Conservation (phyloP, 2,797 vertebrate genomes). For the Triplophysa bombifrons region DNA sequence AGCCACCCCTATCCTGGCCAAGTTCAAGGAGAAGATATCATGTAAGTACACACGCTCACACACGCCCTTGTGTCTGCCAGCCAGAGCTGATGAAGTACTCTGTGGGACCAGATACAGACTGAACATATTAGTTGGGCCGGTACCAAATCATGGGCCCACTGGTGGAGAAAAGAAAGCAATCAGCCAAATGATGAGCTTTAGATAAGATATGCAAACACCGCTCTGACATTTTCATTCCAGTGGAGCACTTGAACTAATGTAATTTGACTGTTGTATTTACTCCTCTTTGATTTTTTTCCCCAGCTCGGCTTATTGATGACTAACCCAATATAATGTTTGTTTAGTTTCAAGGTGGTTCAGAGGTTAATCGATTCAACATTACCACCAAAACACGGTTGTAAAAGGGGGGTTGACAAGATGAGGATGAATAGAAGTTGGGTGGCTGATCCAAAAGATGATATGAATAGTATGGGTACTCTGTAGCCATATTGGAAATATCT, state of each 20-base stretch:
- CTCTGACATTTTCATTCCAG: constrained; percentile 54
- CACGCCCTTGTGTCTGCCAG: constrained; percentile 19
- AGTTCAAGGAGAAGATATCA: constrained; percentile 83
- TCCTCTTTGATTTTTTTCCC: constrained; percentile 73
- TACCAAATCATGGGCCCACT: constrained; percentile 37
- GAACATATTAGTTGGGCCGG: constrained; percentile 19
- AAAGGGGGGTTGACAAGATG: constrained; percentile 11
- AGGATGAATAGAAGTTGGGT: background rate
- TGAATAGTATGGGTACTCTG: too few species aligned
- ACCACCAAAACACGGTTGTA: constrained; percentile 53
- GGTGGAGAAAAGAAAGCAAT: constrained; percentile 36
- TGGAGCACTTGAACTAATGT: constrained; percentile 59
- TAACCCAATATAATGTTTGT: constrained; percentile 68
- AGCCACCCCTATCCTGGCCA: constrained; percentile 93
- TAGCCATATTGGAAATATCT: too few species aligned
- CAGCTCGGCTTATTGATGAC: constrained; percentile 72
- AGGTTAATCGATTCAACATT: constrained; percentile 70
- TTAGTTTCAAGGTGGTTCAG: constrained; percentile 73
- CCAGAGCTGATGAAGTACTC: constrained; percentile 15
- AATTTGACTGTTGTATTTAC: constrained; percentile 74
- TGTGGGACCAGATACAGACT: constrained; percentile 6
- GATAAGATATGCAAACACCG: constrained; percentile 48
- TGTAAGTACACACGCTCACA: constrained; percentile 79
- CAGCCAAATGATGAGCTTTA: constrained; percentile 41
- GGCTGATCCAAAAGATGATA: too few species aligned